Base-by-base conservation (phyloP, 2,113 vertebrate species). In the Tyto alba region DNA sequence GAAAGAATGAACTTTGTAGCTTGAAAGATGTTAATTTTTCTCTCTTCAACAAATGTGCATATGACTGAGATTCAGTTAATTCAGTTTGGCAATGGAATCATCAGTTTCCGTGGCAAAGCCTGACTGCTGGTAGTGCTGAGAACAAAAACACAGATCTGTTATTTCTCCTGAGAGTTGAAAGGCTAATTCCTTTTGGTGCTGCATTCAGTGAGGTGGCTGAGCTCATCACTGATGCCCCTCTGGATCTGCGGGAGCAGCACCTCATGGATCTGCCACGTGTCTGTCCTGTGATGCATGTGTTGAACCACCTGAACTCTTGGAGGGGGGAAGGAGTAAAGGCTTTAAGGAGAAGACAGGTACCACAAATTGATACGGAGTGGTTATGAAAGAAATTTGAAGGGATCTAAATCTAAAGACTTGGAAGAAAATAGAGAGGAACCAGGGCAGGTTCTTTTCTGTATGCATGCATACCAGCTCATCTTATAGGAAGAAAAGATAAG, bases 201-300 rank as follows among this genome's bases (percentile, higher is more conserved):
- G 4, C 52, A 56, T 92, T 59, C 36, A 2, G 0, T 36, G 79
- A n/a, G 26, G 48, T 38, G 34, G 6, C 32, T 1, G 21, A 92
- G 25, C 26, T 48, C 5, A 1, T 67, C 1, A 1, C 30, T 2
- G 2, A 7, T 63, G 30, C 10, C 19, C 2, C 3, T 73, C n/a
- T 79, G 57, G 16, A 43, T 52, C 53, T 64, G 25, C 73, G 40
- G 74, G 40, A 89, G 59, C 68, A 66, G n/a, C 15, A 13, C 21
- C 34, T 27, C 8, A 7, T 17, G n/a, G 57, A 74, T 78, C 56
- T 79, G 43, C 29, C 8, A 4, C 0, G 0, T 55, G n/a, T 59
- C 57, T 4, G 2, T 23, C 25, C 9, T 4, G 1, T 43, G 52
- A 11, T 1, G 3, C 8, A 3, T 2, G 1, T 41, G 23, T 73